Base-by-base conservation (phyloP, 2,888 invertebrate species). In the Tetramorium bicarinatum region DNA sequence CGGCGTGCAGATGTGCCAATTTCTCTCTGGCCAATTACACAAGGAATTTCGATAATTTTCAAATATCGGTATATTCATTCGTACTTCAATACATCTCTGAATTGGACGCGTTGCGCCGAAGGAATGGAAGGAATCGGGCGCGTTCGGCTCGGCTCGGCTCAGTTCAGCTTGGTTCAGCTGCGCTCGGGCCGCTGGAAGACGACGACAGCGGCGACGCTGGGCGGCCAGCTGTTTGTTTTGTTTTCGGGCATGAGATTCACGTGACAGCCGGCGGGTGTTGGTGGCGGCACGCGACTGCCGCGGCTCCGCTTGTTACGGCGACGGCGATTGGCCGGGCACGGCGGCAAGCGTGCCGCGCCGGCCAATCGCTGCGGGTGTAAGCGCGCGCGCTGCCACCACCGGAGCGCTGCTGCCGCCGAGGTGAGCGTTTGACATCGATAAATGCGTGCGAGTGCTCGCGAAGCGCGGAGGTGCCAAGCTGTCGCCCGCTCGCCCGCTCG, bases 211-310 rank as follows among this genome's bases (percentile, higher is more conserved):
- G 72, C 79, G 79, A 80, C 72, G 79, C 79, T 80, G 79, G 72
- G 47, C 87, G 85, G 91, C 94, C 95, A 95, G 95, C 95, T 95
- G 95, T 95, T 95, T 96, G 96, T 96, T 96, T 96, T 96, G 96
- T 96, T 96, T 96, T 96, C 95, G 92, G 96, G 96, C 96, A 96
- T 96, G 96, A 96, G 96, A 96, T 96, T 96, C 96, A 96, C 96
- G 96, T 96, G 96, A 96, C 96, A 93, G 79, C 91, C 92, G 91
- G 89, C 90, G 79, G 93, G 91, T 91, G 93, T 91, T 91, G 90
- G 92, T 92, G 93, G 93, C 93, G 92, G 92, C 92, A 91, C 92
- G 89, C 79, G 79, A 80, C 47, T 34, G 9, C 29, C 88, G 89
- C 88, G 89, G 87, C 87, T 88, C 76, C 77, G 84, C 85, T 94